Base-by-base conservation (phyloP, 30 jellyfish, hydroid and myxozoan species). In the Aurelia sp. region DNA sequence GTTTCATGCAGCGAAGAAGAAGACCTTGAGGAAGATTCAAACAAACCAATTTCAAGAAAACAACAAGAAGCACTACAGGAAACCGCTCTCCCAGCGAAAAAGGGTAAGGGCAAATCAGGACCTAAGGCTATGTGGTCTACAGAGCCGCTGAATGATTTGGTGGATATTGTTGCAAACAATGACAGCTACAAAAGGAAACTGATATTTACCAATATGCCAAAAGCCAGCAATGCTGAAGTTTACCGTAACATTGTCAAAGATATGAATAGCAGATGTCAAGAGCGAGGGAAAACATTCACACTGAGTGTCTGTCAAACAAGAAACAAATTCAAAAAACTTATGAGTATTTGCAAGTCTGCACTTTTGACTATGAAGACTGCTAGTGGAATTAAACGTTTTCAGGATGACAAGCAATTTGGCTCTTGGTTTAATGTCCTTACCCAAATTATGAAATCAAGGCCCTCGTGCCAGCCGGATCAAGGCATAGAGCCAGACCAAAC, bases 191-290 rank as follows among this genome's bases (percentile, higher is more conserved):
- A 77, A 77, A 77, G 88, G 78, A 77, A 77, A 77, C 88, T 77
- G 64, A 77, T 77, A 77, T 62, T 77, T 77, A 77, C 78, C 77
- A 77, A 74, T 30, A 66, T 66, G 53, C 77, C 77, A 66, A 66
- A 66, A 66, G 77, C 88, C 58, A 78, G 88, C 88, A 78, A 78
- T 78, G 88, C 78, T 78, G 88, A 78, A 18, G 88, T 63, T 57
- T 76, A 76, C 70, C 87, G 76, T 24, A 76, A 76, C 18, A 76
- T 53, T 76, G 87, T 76, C 64, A 76, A 78, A 78, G 78, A 78
- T 78, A 78, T 78, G 88, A 78, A 61, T 40, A 78, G 88, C 88
- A 78, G 88, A 78, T 78, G 88, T 20, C 88, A 78, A 62, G 88
- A 78, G 88, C 88, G 67, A 78, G 78, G 88, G 67, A 21, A 30